phyloP scores from a whole-genome alignment of 2,797 vertebrate genomes.

The Molothrus ater region DNA sequence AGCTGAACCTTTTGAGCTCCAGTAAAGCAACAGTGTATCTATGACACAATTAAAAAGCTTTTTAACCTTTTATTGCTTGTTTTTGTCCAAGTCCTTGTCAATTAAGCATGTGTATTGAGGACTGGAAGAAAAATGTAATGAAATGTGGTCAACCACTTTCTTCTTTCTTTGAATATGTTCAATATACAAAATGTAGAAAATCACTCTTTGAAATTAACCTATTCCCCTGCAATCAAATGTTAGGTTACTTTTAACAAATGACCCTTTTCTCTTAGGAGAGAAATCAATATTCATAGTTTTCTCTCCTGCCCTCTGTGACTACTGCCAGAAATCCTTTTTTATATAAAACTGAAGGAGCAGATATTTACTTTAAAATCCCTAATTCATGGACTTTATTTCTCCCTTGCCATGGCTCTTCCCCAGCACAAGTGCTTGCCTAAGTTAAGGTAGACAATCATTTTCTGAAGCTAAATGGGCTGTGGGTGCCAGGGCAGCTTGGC shows the following conservation, averaged over 20 bases:
- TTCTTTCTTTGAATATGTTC: background rate
- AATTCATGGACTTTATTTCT: background rate
- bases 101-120: background rate
- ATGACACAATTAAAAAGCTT: background rate
- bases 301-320: background rate
- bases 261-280: background rate
- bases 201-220: constrained; percentile 37
- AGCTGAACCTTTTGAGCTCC: background rate
- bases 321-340: background rate
- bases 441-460: background rate
- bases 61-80: background rate
- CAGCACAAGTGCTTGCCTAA: background rate
- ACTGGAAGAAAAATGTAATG: background rate
- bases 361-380: background rate
- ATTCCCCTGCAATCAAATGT: background rate
- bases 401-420: background rate
- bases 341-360: background rate
- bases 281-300: constrained; percentile 19
- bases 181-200: background rate
- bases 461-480: background rate
- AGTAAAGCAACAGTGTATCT: background rate
- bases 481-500: accelerated
- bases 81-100: background rate
- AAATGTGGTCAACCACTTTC: background rate
- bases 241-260: constrained; percentile 20